phyloP scores from a whole-genome alignment of 1,140 invertebrate species.

The Drosophila sproati region DNA sequence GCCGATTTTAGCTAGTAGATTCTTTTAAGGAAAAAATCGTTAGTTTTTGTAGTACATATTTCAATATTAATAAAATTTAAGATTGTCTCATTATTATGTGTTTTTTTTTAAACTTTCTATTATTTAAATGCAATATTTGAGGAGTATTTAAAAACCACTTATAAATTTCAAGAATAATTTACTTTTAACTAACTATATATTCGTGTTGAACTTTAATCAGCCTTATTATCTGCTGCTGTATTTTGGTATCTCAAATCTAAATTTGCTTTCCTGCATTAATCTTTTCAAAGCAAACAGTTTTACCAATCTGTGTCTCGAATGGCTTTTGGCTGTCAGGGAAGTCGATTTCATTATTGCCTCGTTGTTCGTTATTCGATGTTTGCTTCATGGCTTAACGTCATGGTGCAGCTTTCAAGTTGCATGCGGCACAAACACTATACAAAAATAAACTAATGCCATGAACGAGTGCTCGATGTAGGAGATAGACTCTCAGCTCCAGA shows the following conservation, averaged over 20 bases:
- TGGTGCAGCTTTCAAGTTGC: constrained; percentile 57
- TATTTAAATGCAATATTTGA: too few relatives aligned
- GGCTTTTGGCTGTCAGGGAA: constrained; percentile 50
- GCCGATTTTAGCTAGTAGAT: too few relatives aligned
- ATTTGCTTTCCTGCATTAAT: neutral
- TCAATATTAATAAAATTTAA: too few relatives aligned
- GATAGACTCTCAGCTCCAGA: constrained; percentile 30
- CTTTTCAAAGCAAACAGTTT: constrained; percentile 20
- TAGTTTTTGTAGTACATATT: too few relatives aligned
- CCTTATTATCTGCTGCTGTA: too few relatives aligned
- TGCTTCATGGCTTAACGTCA: constrained; percentile 54
- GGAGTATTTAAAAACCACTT: too few relatives aligned
- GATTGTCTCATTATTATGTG: too few relatives aligned
- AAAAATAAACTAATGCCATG: constrained; percentile 58
- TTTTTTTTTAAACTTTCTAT: too few relatives aligned
- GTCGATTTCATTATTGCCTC: constrained; percentile 26
- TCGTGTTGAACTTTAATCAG: too few relatives aligned
- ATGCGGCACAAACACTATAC: constrained; percentile 35
- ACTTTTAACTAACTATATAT: too few relatives aligned
- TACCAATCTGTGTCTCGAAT: constrained; percentile 20
- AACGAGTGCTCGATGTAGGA: constrained; percentile 43
- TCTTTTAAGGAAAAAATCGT: too few relatives aligned
- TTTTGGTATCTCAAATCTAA: neutral
- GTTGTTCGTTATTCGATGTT: constrained; percentile 18
- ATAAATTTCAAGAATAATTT: too few relatives aligned